A percentile compares a stretch with the other conserved stretches of the same genome.
phyloP scores from a whole-genome alignment of 2,797 vertebrate species.

The Echeneis naucrates region DNA sequence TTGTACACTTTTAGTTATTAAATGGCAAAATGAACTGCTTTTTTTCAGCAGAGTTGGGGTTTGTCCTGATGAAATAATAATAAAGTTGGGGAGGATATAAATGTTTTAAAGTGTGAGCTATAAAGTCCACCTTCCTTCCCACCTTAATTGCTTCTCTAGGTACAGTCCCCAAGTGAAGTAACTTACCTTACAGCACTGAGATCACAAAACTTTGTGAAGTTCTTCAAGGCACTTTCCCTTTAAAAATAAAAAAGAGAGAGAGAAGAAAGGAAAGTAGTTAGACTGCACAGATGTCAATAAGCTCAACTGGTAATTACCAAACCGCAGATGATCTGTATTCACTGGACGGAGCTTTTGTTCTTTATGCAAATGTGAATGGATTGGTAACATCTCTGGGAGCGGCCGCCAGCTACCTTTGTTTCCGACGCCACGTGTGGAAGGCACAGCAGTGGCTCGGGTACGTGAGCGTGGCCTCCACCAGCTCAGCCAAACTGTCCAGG shows the following conservation, averaged over 20 bases:
- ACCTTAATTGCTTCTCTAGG: not conserved
- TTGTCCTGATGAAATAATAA: not conserved
- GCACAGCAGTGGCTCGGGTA: slow-evolving; percentile 98
- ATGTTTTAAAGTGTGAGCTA: not conserved
- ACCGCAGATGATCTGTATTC: slow-evolving; percentile 36
- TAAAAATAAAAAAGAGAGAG: slow-evolving; percentile 13
- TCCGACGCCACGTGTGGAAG: slow-evolving; percentile 88
- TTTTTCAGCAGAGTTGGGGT: not conserved
- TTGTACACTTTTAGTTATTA: not conserved
- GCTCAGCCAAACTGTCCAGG: slow-evolving; percentile 86
- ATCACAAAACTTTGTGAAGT: slow-evolving; percentile 77
- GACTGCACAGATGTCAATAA: slow-evolving; percentile 19
- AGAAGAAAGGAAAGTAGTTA: slow-evolving; percentile 40
- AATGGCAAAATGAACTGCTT: not conserved
- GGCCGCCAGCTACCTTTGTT: slow-evolving; percentile 73
- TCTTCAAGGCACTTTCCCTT: slow-evolving; percentile 77
- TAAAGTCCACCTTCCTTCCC: no score
- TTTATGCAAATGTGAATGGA: slow-evolving; percentile 43
- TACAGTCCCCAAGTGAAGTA: not conserved
- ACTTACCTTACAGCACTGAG: slow-evolving; percentile 74
- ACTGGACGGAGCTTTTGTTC: slow-evolving; percentile 4
- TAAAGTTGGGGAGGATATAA: no score
- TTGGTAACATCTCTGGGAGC: slow-evolving; percentile 26
- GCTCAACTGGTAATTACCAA: slow-evolving; percentile 35
- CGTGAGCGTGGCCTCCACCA: slow-evolving; percentile 91